Evolutionary conservation across 2,888 invertebrate genomes (phyloP), one percentile per base, ranked within the genome.

Genomic region (Pterostichus madidus): DNA sequence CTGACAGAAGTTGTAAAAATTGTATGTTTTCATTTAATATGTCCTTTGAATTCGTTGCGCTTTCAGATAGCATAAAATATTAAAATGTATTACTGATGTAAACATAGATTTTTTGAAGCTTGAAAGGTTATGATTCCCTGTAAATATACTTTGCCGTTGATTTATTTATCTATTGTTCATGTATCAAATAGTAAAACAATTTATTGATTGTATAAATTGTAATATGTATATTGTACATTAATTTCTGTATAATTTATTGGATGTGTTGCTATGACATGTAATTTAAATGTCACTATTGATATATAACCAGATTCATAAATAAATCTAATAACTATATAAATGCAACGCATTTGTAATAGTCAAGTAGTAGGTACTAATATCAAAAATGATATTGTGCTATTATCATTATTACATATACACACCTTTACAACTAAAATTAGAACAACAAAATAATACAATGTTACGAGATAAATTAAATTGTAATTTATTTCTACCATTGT

Each of bases 241-340:
- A 39, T 71, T 71, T 44, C 68, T 71, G 15, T 17, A 71, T 71
- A 44, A 71, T 71, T 71, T 44, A 71, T 71, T 71, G 68, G 44
- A 17, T 44, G 17, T 71, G 17, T 71, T 44, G 7, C 15, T 44
- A 39, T 17, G 39, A 44, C 68, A 71, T 71, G 68, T 17, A 71
- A 71, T 71, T 71, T 39, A 71, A 71, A 71, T 71, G 68, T 71
- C 68, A 71, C 39, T 44, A 44, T 71, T 44, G 44, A 71, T 44
- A 71, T 71, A 71, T 44, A 15, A 71, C 13, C 17, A 71, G 44
- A 17, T 44, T 39, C 44, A 71, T 71, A 44, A 71, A 71, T 71
- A 71, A 39, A 44, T 44, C 68, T 64, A 32, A 32, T 35, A 35
- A 59, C 24, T 35, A 64, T 32, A 64, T 64, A 59, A 24, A 59